phyloP scores from a whole-genome alignment of 2,888 invertebrate genomes.

The Pristionchus fissidentatus region DNA sequence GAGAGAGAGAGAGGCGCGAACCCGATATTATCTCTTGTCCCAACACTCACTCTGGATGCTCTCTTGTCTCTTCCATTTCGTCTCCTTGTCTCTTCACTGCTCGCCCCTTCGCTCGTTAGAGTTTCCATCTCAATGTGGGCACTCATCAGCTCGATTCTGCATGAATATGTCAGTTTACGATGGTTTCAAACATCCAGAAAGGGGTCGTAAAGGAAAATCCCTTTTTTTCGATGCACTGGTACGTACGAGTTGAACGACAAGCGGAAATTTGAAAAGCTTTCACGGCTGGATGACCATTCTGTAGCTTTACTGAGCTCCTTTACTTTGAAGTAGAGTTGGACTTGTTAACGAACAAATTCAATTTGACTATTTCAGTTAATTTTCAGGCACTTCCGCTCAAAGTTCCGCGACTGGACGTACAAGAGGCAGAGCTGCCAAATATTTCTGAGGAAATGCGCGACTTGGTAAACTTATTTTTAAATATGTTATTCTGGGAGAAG shows the following conservation, averaged over 20 bases:
- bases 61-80: background rate
- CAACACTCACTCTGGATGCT: background rate
- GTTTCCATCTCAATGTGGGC: background rate
- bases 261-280: too few species aligned
- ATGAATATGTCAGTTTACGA: background rate
- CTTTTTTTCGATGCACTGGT: background rate
- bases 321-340: background rate
- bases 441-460: background rate
- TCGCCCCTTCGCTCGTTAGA: background rate
- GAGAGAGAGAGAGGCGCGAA: background rate
- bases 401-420: background rate
- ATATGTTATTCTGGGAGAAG: background rate
- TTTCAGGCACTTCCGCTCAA: background rate
- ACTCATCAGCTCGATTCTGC: constrained; percentile 19
- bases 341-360: too few species aligned
- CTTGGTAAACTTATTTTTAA: background rate
- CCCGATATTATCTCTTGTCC: constrained; percentile 25
- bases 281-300: background rate
- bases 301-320: background rate
- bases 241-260: too few species aligned
- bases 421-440: background rate
- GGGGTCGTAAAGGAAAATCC: background rate
- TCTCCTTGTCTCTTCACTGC: background rate
- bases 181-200: background rate
- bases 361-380: background rate